Base-by-base conservation (phyloP, 2,797 vertebrate genomes). In the Etheostoma nigrum region DNA sequence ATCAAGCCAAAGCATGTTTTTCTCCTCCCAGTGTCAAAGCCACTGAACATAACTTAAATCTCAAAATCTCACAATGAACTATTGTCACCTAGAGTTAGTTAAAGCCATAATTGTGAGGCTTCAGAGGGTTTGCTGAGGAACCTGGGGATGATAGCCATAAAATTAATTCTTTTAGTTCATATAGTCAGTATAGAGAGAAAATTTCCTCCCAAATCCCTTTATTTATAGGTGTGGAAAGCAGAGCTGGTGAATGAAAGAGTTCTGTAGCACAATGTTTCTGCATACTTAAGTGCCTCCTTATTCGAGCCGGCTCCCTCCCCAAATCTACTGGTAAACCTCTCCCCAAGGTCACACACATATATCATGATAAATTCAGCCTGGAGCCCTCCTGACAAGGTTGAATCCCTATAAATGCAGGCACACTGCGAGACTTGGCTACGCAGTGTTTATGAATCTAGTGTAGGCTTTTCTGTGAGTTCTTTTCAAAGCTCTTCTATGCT, bases 261-360 rank as follows among this genome's bases (percentile, higher is more conserved):
- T 79, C 48, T 74, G 72, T 72, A 79, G 69, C 57, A 55, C 42
- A 58, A 67, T 51, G 61, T 67, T 66, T 77, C 67, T 82, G 79
- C 76, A 80, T 83, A 66, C 74, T 78, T 71, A 85, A 80, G 74
- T 74, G 76, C 59, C 78, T 84, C 66, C 66, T 72, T 74, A 78
- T 78, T 78, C 67, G 74, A 40, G 68, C 4, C 23, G 15, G 83
- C 74, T 79, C 76, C 67, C 53, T 83, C 80, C 70, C 67, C 63
- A 86, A 82, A 90, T 88, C 89, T 88, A 89, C 89, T 78, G 71
- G 85, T 88, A 88, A 92, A 89, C 83, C 87, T 88, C 68, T 86
- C 82, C 86, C 89, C 89, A 93, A 93, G 92, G 92, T 94, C 93
- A 89, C 42, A 42, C 78, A 74, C 88, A 76, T 84, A 78, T 71